Evolutionary conservation across 2,113 vertebrate species (phyloP).

Genomic region (Phrynosoma blainvillii): DNA sequence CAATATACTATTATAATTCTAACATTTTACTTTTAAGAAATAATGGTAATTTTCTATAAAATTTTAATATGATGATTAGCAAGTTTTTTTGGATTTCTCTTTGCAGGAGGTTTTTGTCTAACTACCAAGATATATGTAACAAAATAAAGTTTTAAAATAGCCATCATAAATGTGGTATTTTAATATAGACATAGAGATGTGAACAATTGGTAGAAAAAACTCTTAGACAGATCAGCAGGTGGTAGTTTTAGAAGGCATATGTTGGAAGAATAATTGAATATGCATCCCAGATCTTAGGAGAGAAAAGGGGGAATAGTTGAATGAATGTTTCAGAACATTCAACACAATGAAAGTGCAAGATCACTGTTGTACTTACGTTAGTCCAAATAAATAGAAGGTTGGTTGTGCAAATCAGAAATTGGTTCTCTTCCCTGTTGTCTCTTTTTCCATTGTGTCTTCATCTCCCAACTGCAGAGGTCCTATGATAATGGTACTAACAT

Average conservation of each 20-base stretch:
- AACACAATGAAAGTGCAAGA: conserved; percentile 7
- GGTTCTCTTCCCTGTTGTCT: background rate
- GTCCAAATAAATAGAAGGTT: background rate
- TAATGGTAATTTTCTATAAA: background rate
- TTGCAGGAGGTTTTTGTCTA: background rate
- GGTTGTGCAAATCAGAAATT: background rate
- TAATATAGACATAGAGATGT: conserved; percentile 16
- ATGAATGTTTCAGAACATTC: background rate
- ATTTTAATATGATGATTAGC: background rate
- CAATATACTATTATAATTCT: background rate
- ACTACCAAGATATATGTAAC: background rate
- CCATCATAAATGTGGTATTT: conserved; percentile 10
- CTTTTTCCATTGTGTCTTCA: no score
- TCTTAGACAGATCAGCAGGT: background rate
- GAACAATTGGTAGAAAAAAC: conserved; percentile 10
- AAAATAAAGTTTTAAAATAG: conserved; percentile 9
- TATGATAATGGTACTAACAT: background rate
- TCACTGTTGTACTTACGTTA: background rate
- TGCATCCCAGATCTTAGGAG: background rate
- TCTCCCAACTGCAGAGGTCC: background rate
- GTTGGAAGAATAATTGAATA: conserved; percentile 3
- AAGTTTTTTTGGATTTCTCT: background rate
- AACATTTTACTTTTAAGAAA: background rate
- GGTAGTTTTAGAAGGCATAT: conserved; percentile 25
- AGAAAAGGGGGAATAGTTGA: background rate